These are phyloP conservation scores for Alexandromys fortis DNA, from an alignment of 2,113 vertebrate genomes.

Conservation along the genomic window DNA sequence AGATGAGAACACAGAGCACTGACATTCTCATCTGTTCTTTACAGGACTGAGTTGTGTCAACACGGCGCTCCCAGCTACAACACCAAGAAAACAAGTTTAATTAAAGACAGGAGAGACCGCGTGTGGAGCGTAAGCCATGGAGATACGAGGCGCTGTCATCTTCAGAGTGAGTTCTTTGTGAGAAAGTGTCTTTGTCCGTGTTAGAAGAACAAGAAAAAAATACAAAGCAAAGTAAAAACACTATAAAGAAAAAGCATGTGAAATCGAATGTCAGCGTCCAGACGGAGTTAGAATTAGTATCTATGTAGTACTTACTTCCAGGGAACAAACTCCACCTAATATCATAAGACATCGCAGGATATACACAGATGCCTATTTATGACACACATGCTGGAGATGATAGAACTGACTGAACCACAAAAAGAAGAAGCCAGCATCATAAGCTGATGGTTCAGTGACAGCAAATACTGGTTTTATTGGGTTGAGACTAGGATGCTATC, in stretches of 20 bases:
- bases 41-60: conserved; percentile 88
- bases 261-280: conserved; percentile 35
- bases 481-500: conserved; percentile 35
- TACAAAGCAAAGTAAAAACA: conserved; percentile 18
- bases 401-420: background rate
- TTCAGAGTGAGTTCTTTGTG: conserved; percentile 61
- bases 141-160: conserved; percentile 67
- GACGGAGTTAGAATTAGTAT: conserved; percentile 3
- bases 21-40: conserved; percentile 88
- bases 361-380: conserved; percentile 48
- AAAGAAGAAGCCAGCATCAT: background rate
- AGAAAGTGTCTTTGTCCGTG: conserved; percentile 54
- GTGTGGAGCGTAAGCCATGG: conserved; percentile 73
- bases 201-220: background rate
- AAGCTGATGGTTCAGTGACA: conserved; percentile 33
- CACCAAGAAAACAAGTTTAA: conserved; percentile 85
- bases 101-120: conserved; percentile 86
- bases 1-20: conserved; percentile 87
- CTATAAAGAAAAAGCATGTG: conserved; percentile 38
- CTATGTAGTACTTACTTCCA: conserved; percentile 47
- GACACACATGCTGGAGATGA: background rate
- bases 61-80: conserved; percentile 87
- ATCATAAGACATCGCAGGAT: conserved; percentile 49
- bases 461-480: background rate
- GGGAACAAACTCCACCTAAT: background rate